Evolutionary conservation across 2,113 vertebrate species (phyloP).

Genomic region (Rhabdornis inornatus): DNA sequence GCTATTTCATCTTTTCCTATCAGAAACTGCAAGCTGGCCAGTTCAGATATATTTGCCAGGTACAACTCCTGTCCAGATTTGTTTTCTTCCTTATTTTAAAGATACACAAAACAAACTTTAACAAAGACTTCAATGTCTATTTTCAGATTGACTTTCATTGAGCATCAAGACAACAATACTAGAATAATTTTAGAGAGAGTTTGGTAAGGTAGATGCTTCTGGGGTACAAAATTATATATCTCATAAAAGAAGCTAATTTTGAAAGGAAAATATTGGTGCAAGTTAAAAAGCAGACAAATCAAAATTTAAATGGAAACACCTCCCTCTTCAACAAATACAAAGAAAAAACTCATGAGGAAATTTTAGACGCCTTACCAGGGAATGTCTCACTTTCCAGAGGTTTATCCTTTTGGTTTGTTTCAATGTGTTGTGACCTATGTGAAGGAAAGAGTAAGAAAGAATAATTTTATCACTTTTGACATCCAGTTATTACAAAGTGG

Average conservation of each 20-base stretch:
- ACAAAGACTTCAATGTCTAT: not conserved
- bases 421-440: not conserved
- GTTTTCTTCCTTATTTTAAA: not conserved
- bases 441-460: not conserved
- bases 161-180: not conserved
- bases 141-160: not conserved
- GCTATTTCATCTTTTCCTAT: not conserved
- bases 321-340: not conserved
- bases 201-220: not conserved
- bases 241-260: not conserved
- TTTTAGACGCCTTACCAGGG: not conserved
- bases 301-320: not conserved
- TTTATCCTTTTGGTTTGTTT: not conserved
- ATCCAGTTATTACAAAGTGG: not conserved
- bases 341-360: not conserved
- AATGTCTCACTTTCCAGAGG: not conserved
- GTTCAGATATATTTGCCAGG: not conserved
- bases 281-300: not conserved
- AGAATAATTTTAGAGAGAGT: not conserved
- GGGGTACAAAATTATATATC: not conserved
- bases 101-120: not conserved
- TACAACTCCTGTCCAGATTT: not conserved
- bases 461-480: not conserved
- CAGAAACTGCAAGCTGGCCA: not conserved
- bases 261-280: not conserved